A percentile compares a stretch with the other conserved stretches of the same genome.
Conservation (phyloP, 1,140 invertebrate genomes). For the Panagrolaimus sp. region DNA sequence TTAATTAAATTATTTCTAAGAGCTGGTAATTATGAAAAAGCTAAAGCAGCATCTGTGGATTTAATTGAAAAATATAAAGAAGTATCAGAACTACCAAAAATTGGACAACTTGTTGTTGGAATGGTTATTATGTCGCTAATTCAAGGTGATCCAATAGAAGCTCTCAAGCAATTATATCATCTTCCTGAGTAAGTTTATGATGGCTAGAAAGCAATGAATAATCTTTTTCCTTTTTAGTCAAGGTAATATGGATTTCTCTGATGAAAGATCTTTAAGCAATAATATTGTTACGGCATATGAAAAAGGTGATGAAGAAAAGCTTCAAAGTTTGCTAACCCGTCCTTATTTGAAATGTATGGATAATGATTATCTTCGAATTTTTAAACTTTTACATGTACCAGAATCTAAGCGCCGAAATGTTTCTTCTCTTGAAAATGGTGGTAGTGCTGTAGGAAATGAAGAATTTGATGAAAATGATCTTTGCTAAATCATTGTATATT, state of each 20-base stretch:
- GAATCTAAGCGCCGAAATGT: neutral
- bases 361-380: conserved; percentile 24
- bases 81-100: conserved; percentile 3
- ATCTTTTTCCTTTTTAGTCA: no score
- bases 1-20: conserved; percentile 18
- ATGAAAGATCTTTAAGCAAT: neutral
- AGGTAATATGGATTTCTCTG: neutral
- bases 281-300: conserved; percentile 15
- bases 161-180: neutral
- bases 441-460: neutral
- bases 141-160: conserved; percentile 22
- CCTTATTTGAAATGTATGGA: conserved; percentile 16
- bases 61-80: conserved; percentile 22
- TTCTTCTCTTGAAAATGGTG: neutral
- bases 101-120: conserved; percentile 18
- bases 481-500: neutral
- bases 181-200: conserved; percentile 20
- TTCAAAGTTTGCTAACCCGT: conserved; percentile 16
- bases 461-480: neutral
- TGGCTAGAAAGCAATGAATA: neutral
- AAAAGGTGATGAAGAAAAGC: conserved; percentile 20
- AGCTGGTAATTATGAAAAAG: conserved; percentile 16
- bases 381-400: conserved; percentile 21
- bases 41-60: neutral
- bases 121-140: conserved; percentile 19